Conservation (phyloP, 2,888 invertebrate species). For the Limnephilus lunatus region DNA sequence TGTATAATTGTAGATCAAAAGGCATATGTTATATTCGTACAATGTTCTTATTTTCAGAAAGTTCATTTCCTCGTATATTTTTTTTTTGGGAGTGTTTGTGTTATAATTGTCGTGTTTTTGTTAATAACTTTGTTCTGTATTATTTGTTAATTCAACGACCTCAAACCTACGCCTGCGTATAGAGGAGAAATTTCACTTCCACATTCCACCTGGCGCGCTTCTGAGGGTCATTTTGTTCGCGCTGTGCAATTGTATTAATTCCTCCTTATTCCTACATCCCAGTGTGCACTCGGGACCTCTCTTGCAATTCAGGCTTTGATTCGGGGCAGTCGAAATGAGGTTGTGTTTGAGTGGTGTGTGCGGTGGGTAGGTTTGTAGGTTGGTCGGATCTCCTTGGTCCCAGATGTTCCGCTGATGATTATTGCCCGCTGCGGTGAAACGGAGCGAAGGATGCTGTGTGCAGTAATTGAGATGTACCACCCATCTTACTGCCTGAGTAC, state of each 20-base stretch:
- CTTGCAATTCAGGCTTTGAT: not conserved
- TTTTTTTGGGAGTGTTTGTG: too few species aligned
- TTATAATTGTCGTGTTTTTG: too few species aligned
- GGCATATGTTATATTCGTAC: too few species aligned
- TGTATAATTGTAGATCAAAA: too few species aligned
- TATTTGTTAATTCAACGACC: too few species aligned
- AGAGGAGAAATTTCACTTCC: too few species aligned
- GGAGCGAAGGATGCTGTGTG: not conserved
- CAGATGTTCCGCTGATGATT: not conserved
- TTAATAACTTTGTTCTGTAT: too few species aligned
- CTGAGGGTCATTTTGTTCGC: too few species aligned
- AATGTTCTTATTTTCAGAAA: too few species aligned
- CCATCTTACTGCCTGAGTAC: not conserved
- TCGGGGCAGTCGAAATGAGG: not conserved
- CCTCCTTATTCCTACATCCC: not conserved
- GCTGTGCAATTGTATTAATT: not conserved
- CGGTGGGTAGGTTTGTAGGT: not conserved
- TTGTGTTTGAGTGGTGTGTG: not conserved
- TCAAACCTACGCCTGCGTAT: too few species aligned
- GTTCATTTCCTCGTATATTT: too few species aligned
- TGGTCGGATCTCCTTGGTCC: not conserved
- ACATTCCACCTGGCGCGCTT: too few species aligned
- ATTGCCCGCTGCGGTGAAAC: not conserved
- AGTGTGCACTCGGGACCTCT: not conserved
- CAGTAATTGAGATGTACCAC: constrained; percentile 2